Base-by-base conservation (phyloP, 2,113 vertebrate species). In the Columba janthina region DNA sequence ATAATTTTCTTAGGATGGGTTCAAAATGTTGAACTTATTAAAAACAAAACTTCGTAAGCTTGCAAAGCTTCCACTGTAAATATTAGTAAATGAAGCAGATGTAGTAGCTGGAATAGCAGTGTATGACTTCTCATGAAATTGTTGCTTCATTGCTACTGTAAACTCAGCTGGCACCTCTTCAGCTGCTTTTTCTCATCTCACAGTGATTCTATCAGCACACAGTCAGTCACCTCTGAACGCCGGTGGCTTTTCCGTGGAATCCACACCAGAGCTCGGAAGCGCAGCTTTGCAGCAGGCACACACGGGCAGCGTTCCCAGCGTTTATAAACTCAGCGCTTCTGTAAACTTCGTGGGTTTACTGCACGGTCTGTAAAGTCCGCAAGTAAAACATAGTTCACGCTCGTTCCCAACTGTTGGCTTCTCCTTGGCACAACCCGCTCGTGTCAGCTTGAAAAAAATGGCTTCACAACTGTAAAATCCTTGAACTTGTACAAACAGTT, bases 401-500 rank as follows among this genome's bases (percentile, higher is more conserved):
- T 81, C 80, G 36, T 15, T 60, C 61, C 5, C 5, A 87, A 62
- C 79, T 90, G 10, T 54, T 86, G 71, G 58, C 86, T 76, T 56
- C 87, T 90, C 82, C 81, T 91, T 93, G 80, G 90, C 95, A 87
- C 3, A 7, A 34, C 34, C 62, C 36, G 44, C 8, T 67, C 8
- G 4, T 58, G 71, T 88, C 67, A 85, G 94, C 77, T 78, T 73
- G 71, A 61, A 96, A 88, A 88, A 91, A 88, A 90, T 26, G 79
- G 51, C 86, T 66, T 51, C 90, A 57, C 42, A 89, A 96, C 86
- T 91, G 91, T 26, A 93, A 92, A 95, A 84, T 88, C 92, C 95
- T 96, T 96, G 90, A 90, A 94, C 90, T 94, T 87, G 38, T 42
- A 77, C 71, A 92, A 94, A 91, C 38, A 89, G 71, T 85, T 88